Base-by-base conservation (phyloP, 2,888 invertebrate genomes). In the Catocala fraxini region DNA sequence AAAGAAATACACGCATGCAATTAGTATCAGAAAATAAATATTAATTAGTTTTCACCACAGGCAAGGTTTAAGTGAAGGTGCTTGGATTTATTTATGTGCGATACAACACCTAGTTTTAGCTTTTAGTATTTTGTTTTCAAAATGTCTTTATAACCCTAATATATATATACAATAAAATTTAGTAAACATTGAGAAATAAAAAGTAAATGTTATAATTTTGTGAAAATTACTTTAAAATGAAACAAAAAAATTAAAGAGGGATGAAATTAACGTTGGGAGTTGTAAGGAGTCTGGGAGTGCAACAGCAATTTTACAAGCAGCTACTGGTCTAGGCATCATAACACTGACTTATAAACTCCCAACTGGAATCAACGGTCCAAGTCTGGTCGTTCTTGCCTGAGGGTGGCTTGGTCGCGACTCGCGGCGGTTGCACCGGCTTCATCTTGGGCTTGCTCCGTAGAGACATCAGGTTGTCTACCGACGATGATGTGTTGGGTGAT, bases 351-450 rank as follows among this genome's bases (percentile, higher is more conserved):
- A 97, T 97, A 87, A 98, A 98, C 89, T 98, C 97, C 98, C 98
- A 98, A 89, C 98, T 97, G 80, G 97, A 97, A 90, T 98, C 98
- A 65, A 98, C 96, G 71, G 97, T 96, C 98, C 98, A 98, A 65
- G 97, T 77, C 65, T 77, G 88, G 83, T 95, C 95, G 77, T 94
- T 94, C 87, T 95, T 95, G 86, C 91, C 91, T 79, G 88, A 83
- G 56, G 92, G 89, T 64, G 91, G 91, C 83, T 93, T 94, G 73
- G 83, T 86, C 56, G 82, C 79, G 74, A 96, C 95, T 72, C 95
- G 95, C 0, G 97, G 97, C 1, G 97, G 96, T 81, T 96, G 95
- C 11, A 97, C 96, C 0, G 97, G 96, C 78, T 96, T 97, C 66
- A 96, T 95, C 70, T 96, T 95, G 0, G 96, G 96, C 73, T 93